phyloP scores from a whole-genome alignment of 2,888 invertebrate genomes.

The Dendrolimus houi region DNA sequence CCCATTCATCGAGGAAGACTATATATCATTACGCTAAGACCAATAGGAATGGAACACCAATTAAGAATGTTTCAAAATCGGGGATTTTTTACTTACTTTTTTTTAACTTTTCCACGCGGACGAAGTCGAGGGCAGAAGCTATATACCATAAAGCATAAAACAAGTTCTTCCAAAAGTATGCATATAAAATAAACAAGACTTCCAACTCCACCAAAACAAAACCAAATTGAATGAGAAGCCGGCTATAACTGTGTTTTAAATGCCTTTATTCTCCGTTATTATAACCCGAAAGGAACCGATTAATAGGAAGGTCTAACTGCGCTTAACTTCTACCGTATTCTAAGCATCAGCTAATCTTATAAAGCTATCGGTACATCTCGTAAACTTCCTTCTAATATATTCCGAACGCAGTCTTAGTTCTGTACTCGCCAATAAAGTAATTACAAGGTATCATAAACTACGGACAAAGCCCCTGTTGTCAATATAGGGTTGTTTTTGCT shows the following conservation, averaged over 20 bases:
- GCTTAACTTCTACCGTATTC: not conserved
- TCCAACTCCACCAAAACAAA: not conserved
- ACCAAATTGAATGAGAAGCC: not conserved
- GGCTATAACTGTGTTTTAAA: not conserved
- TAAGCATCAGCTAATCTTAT: not conserved
- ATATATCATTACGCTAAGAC: too few species aligned
- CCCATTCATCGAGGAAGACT: too few species aligned
- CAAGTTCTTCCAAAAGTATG: too few species aligned
- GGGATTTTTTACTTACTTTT: too few species aligned
- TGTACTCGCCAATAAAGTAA: constrained; percentile 45
- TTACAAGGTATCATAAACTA: constrained; percentile 14
- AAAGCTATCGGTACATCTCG: constrained; percentile 11
- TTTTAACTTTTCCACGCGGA: too few species aligned
- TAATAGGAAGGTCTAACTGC: not conserved
- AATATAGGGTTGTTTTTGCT: too few species aligned
- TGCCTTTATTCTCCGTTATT: not conserved
- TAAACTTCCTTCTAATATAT: constrained; percentile 29
- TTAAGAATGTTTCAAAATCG: too few species aligned
- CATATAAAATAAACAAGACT: not conserved
- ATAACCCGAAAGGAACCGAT: not conserved
- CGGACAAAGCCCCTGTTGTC: not conserved
- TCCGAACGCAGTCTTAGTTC: constrained; percentile 34
- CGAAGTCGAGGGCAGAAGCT: too few species aligned
- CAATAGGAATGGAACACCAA: too few species aligned
- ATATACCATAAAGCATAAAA: too few species aligned